phyloP scores from a whole-genome alignment of 2,797 vertebrate species.

The Lagocephalus sceleratus region DNA sequence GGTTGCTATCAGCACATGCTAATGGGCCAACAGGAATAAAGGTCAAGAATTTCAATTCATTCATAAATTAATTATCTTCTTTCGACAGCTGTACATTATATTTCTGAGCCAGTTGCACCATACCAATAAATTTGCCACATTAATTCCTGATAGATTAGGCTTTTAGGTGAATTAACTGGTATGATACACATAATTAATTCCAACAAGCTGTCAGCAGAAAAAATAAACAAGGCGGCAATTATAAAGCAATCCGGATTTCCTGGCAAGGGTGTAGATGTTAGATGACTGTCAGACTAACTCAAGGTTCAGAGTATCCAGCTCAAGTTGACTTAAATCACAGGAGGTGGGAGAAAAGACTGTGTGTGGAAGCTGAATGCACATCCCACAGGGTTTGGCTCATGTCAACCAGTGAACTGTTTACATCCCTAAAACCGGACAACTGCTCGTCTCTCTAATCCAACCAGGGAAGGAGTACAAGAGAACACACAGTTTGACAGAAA shows the following conservation, averaged over 20 bases:
- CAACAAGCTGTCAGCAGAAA: slow-evolving; percentile 7
- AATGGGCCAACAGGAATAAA: slow-evolving; percentile 52
- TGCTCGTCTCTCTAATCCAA: slow-evolving; percentile 23
- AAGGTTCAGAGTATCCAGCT: slow-evolving; percentile 33
- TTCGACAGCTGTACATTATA: slow-evolving; percentile 29
- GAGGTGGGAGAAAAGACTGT: slow-evolving; percentile 37
- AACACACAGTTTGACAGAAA: slow-evolving; percentile 53
- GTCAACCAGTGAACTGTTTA: slow-evolving; percentile 60
- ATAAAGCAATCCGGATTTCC: slow-evolving; percentile 19
- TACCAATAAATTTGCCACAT: slow-evolving; percentile 15
- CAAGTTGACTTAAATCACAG: slow-evolving; percentile 37
- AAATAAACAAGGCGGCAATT: slow-evolving; percentile 23
- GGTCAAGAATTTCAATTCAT: slow-evolving; percentile 59
- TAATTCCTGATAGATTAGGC: slow-evolving; percentile 28
- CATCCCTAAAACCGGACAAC: slow-evolving; percentile 47
- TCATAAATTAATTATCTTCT: slow-evolving; percentile 39
- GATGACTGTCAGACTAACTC: slow-evolving; percentile 18
- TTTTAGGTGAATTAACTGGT: slow-evolving; percentile 39
- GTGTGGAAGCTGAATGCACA: slow-evolving; percentile 33
- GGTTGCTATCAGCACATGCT: slow-evolving; percentile 45
- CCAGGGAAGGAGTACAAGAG: slow-evolving; percentile 36
- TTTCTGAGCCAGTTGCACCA: slow-evolving; percentile 10
- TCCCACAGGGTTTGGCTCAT: slow-evolving; percentile 42
- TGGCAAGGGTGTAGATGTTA: slow-evolving; percentile 18
- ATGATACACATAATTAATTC: slow-evolving; percentile 27